Conservation (phyloP, 2,797 vertebrate genomes). For the Triplophysa yarkandensis region DNA sequence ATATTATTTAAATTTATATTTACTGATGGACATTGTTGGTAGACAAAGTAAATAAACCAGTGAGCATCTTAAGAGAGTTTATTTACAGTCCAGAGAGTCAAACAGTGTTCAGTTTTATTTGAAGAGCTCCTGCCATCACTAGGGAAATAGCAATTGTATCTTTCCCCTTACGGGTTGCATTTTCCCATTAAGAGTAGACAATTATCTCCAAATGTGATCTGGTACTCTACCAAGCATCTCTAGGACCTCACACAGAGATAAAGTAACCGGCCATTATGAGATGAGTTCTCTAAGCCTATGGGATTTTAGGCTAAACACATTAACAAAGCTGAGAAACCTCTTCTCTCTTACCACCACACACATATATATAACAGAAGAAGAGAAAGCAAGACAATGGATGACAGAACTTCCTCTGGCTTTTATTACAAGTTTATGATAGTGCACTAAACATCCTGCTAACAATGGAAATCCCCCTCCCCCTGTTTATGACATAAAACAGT, state of each 20-base stretch:
- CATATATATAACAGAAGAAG: not conserved
- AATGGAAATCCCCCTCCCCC: not conserved
- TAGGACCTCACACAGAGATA: slow-evolving; percentile 10
- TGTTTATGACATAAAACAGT: slow-evolving; percentile 1
- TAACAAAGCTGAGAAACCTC: not conserved
- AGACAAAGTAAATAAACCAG: not conserved
- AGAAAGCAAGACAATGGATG: not conserved
- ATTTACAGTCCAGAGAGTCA: not conserved
- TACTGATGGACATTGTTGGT: not conserved
- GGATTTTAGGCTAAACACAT: slow-evolving; percentile 13
- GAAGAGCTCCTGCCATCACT: not conserved
- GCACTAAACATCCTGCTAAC: not conserved
- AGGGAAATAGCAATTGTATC: not conserved
- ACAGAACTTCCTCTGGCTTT: not conserved
- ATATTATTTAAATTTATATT: not conserved
- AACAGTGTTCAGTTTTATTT: not conserved
- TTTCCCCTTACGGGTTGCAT: not conserved
- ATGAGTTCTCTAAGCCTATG: slow-evolving; percentile 9
- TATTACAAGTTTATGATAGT: not conserved
- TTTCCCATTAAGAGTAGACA: not conserved
- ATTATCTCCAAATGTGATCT: slow-evolving; percentile 11
- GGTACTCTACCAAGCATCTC: slow-evolving; percentile 15
- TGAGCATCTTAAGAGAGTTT: not conserved
- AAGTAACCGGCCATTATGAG: slow-evolving; percentile 12
- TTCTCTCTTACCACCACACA: not conserved